Base-by-base conservation (phyloP, 2,113 vertebrate species). In the Alethe castanea region DNA sequence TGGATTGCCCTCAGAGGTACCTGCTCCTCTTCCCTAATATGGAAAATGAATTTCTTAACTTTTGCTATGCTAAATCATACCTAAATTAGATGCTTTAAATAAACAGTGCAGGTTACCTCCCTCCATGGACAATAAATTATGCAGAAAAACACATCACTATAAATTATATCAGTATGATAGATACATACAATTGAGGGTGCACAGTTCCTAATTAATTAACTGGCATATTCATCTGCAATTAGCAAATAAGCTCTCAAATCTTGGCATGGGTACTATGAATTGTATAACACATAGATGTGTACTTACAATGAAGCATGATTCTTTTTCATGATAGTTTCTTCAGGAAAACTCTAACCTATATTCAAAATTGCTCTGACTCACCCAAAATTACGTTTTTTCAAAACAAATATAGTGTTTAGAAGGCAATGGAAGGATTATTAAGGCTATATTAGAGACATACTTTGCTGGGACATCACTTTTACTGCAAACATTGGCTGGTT, bases 171-270 rank as follows among this genome's bases (percentile, higher is more conserved):
- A 35, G 79, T 95, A 83, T 90, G 91, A 97, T 96, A 95, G 82
- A 96, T 92, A 87, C 47, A 89, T 48, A 87, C 81, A 92, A 65
- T 22, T 47, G 76, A 97, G 87, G 83, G 62, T 81, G 57, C 80
- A 33, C 67, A 79, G 90, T 70, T 94, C 91, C 94, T 92, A 96
- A 97, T 96, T 97, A 95, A 88, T 97, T 90, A 97, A 89, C 92
- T 26, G 28, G 81, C 74, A 91, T 92, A 86, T 86, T 93, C 79
- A 84, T 80, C 72, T 94, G 50, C 95, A 96, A 97, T 96, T 96
- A 94, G 78, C 64, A 93, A 97, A 96, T 94, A 82, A 95, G 79
- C 91, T 90, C 79, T 87, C 84, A 65, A 54, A 92, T 76, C 76
- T 86, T 94, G 90, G 90, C 97, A 89, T 85, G 62, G 35, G 69